Conservation (phyloP, 1,140 invertebrate genomes). For the Mactra quadrangularis region DNA sequence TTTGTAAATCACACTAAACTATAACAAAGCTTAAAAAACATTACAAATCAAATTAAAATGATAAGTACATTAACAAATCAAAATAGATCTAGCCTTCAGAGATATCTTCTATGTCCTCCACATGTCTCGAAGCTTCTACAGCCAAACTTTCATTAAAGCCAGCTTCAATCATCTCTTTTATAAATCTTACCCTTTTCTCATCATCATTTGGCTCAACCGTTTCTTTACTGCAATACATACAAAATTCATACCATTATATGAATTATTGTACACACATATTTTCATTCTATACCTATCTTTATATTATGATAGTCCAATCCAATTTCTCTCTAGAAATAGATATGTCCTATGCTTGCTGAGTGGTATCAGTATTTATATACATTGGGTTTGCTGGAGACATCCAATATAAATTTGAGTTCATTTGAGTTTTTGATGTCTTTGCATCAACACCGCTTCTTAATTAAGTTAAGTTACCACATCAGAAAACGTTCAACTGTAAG, state of each 20-base stretch:
- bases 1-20: too few relatives aligned
- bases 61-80: slow-evolving; percentile 65
- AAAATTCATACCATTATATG: too few relatives aligned
- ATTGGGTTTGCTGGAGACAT: not conserved
- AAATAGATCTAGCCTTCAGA: slow-evolving; percentile 63
- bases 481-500: too few relatives aligned
- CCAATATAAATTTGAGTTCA: slow-evolving; percentile 11
- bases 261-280: too few relatives aligned
- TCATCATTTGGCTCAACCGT: slow-evolving; percentile 9
- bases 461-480: slow-evolving; percentile 41
- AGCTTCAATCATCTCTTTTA: slow-evolving; percentile 46
- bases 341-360: slow-evolving; percentile 4
- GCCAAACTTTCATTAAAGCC: slow-evolving; percentile 60
- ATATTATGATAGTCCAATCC: slow-evolving; percentile 42
- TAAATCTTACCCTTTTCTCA: slow-evolving; percentile 54
- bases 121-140: slow-evolving; percentile 37
- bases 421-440: too few relatives aligned
- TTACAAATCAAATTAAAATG: not conserved
- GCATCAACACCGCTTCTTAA: slow-evolving; percentile 23
- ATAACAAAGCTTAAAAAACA: not conserved
- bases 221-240: too few relatives aligned
- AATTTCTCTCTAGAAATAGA: slow-evolving; percentile 23
- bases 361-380: not conserved
- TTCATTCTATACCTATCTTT: too few relatives aligned
- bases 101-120: slow-evolving; percentile 60